A percentile compares a stretch with the other conserved stretches of the same genome.
Conservation (phyloP, 2,888 invertebrate species). For the Chalcis sispes region DNA sequence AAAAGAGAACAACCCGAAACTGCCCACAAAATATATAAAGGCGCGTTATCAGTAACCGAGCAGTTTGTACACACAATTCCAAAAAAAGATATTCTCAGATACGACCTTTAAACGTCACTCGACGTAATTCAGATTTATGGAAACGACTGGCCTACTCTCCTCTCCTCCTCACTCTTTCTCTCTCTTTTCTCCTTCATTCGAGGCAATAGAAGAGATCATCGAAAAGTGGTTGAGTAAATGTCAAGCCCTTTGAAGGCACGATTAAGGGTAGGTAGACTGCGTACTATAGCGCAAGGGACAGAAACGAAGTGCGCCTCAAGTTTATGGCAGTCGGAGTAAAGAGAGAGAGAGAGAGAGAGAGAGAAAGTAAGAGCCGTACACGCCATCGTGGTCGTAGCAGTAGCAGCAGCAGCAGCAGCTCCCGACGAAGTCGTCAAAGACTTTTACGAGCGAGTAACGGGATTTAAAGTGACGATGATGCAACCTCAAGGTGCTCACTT, state of each 20-base stretch:
- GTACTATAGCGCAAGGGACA: conserved; percentile 46
- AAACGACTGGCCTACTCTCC: conserved; percentile 53
- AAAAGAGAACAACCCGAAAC: conserved; percentile 21
- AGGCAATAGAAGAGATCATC: conserved; percentile 65
- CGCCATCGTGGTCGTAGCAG: conserved; percentile 55
- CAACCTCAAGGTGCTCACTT: conserved; percentile 76
- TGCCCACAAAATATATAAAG: neutral
- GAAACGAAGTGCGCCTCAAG: conserved; percentile 55
- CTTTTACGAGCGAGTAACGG: conserved; percentile 76
- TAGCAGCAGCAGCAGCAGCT: conserved; percentile 62
- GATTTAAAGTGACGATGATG: conserved; percentile 77
- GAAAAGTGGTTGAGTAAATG: conserved; percentile 71
- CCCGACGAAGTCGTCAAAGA: conserved; percentile 74
- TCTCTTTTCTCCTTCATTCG: conserved; percentile 24
- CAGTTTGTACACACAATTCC: conserved; percentile 30
- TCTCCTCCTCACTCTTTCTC: too few relatives aligned
- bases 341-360: conserved; percentile 52
- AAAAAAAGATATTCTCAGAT: neutral
- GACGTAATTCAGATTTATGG: conserved; percentile 62
- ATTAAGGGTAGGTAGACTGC: conserved; percentile 64
- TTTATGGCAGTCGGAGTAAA: conserved; percentile 64
- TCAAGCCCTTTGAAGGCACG: conserved; percentile 66
- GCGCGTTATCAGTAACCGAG: conserved; percentile 14
- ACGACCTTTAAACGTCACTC: conserved; percentile 34
- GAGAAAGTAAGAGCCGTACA: conserved; percentile 61